Conservation (phyloP, 1,140 invertebrate genomes). For the Drosophila nannoptera region DNA sequence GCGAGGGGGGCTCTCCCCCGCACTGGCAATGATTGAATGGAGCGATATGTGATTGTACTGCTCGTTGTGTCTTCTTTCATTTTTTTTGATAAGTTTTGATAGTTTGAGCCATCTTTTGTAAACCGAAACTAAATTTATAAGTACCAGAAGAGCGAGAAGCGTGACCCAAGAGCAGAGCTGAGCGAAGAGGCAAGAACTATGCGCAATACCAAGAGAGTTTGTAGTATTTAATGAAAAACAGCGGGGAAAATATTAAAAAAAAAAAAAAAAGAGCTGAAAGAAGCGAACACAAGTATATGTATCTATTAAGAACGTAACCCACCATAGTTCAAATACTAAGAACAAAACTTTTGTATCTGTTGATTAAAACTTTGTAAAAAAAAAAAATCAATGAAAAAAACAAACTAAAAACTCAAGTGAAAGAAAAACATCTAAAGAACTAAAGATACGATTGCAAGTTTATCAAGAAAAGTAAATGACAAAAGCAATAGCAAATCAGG, state of each 20-base stretch:
- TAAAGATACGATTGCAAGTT: conserved; percentile 30
- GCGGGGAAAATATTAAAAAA: conserved; percentile 4
- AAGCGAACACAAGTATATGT: conserved; percentile 39
- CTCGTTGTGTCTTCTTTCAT: conserved; percentile 25
- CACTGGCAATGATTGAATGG: conserved; percentile 12
- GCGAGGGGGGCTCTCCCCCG: conserved; percentile 24
- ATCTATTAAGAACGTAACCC: conserved; percentile 72
- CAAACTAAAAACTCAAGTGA: conserved; percentile 18
- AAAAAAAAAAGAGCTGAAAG: background rate
- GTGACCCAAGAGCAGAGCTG: background rate
- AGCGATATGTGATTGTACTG: conserved; percentile 65
- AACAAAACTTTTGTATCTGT: conserved; percentile 74
- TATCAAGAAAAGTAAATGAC: conserved; percentile 6
- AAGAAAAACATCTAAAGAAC: conserved; percentile 31
- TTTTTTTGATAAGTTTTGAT: conserved; percentile 41
- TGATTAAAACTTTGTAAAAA: conserved; percentile 47
- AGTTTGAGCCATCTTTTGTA: conserved; percentile 52
- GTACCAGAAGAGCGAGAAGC: conserved; percentile 23
- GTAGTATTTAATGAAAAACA: conserved; percentile 44
- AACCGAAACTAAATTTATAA: conserved; percentile 11
- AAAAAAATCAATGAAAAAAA: conserved; percentile 38
- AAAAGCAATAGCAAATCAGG: conserved; percentile 37
- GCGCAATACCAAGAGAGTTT: conserved; percentile 44
- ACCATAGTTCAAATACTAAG: conserved; percentile 75
- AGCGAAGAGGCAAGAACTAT: conserved; percentile 36